Percentiles rank a stretch among this genome's conserved stretches.
phyloP scores from a whole-genome alignment of 2,113 vertebrate species.

The Anolis sagrei region DNA sequence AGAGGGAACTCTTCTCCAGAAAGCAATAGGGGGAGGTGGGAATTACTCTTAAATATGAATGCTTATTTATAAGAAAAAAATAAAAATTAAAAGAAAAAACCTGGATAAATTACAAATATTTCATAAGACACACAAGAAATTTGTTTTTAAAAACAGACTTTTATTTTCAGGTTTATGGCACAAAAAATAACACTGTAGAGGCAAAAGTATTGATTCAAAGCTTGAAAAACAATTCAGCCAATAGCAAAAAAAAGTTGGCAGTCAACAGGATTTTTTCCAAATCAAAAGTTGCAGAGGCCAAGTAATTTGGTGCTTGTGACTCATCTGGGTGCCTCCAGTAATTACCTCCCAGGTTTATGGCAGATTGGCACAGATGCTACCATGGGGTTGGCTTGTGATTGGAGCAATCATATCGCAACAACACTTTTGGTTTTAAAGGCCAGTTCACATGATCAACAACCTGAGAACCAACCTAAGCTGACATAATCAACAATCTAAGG shows the following conservation, averaged over 20 bases:
- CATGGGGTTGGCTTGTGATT: background rate
- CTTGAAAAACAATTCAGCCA: background rate
- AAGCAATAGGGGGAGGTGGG: background rate
- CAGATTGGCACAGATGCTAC: background rate
- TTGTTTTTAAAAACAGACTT: background rate
- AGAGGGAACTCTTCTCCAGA: background rate
- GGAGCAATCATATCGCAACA: background rate
- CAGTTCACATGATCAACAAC: background rate
- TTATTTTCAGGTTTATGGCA: background rate
- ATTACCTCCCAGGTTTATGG: too few relatives aligned
- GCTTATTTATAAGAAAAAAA: background rate
- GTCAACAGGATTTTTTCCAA: background rate
- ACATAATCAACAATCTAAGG: background rate
- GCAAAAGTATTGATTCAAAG: background rate
- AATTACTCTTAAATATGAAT: background rate
- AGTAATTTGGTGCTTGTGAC: background rate
- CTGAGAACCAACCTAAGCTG: background rate
- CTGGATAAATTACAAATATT: background rate
- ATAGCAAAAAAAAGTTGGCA: background rate
- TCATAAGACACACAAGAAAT: background rate
- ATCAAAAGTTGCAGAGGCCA: background rate
- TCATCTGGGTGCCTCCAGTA: background rate
- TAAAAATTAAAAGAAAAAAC: too few relatives aligned
- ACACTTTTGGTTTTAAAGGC: background rate
- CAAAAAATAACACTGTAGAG: background rate